phyloP scores from a whole-genome alignment of 1,140 invertebrate genomes.

The Pseudachorutes palmiensis region DNA sequence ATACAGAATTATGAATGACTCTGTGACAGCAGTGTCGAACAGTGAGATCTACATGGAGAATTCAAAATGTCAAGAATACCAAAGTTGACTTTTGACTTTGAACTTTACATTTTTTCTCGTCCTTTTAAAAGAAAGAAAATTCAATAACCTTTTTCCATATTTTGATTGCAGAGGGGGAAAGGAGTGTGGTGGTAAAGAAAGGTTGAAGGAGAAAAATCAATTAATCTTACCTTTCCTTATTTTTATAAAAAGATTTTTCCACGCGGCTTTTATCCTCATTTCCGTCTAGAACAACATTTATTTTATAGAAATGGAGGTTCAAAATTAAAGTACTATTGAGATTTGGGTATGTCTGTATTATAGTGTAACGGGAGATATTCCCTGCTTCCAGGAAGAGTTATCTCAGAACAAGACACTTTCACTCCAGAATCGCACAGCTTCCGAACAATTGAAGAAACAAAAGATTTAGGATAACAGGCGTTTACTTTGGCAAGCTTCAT shows the following conservation, averaged over 20 bases:
- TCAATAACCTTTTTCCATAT: slow-evolving; percentile 8
- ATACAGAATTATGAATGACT: neutral
- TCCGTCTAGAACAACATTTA: neutral
- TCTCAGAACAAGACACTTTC: too few species aligned
- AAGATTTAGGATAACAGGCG: too few species aligned
- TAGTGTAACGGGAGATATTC: too few species aligned
- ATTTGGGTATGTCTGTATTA: too few species aligned
- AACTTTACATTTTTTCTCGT: neutral
- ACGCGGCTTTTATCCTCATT: neutral
- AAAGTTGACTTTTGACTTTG: neutral
- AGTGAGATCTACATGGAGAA: neutral
- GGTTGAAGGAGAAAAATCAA: neutral
- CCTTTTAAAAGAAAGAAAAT: neutral
- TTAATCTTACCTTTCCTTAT: slow-evolving; percentile 4
- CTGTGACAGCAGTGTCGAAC: too few species aligned
- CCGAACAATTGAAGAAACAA: too few species aligned
- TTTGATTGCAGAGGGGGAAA: slow-evolving; percentile 3
- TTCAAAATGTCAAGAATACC: slow-evolving; percentile 3
- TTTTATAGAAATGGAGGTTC: neutral
- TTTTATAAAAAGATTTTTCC: neutral
- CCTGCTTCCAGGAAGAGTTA: too few species aligned
- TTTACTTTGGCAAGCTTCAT: too few species aligned
- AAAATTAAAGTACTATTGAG: neutral
- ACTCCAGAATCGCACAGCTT: too few species aligned
- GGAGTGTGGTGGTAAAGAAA: neutral